A percentile compares a stretch with the other conserved stretches of the same genome.
Evolutionary conservation across 2,113 vertebrate species (phyloP).

Genomic region (Tragelaphus imberbis): DNA sequence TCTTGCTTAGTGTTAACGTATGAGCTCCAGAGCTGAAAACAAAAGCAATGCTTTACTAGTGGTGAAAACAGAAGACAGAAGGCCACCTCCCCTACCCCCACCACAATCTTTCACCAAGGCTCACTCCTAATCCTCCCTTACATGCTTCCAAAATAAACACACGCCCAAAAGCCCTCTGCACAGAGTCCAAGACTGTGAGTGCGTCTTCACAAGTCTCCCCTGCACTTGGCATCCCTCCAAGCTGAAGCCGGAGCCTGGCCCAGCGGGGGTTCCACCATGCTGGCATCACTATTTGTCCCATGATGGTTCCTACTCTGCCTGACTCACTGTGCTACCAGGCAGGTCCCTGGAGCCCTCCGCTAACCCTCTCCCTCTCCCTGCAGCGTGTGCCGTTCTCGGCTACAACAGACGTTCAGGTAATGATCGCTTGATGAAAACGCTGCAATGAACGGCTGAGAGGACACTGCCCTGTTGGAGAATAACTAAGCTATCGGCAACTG

Average conservation of each 20-base stretch:
- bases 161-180: background rate
- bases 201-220: background rate
- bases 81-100: background rate
- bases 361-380: background rate
- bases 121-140: background rate
- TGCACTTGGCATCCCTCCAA: background rate
- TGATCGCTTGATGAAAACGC: background rate
- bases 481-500: background rate
- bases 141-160: background rate
- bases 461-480: background rate
- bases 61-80: background rate
- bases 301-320: background rate
- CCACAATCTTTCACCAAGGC: background rate
- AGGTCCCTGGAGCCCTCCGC: background rate
- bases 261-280: accelerated
- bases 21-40: constrained; percentile 93
- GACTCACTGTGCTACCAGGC: background rate
- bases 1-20: constrained; percentile 97
- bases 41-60: background rate
- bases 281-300: background rate
- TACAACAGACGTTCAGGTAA: background rate
- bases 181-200: background rate
- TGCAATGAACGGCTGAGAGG: background rate
- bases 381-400: background rate
- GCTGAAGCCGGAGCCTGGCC: background rate